Conservation (phyloP, 2,797 vertebrate genomes). For the Bradypus variegatus region DNA sequence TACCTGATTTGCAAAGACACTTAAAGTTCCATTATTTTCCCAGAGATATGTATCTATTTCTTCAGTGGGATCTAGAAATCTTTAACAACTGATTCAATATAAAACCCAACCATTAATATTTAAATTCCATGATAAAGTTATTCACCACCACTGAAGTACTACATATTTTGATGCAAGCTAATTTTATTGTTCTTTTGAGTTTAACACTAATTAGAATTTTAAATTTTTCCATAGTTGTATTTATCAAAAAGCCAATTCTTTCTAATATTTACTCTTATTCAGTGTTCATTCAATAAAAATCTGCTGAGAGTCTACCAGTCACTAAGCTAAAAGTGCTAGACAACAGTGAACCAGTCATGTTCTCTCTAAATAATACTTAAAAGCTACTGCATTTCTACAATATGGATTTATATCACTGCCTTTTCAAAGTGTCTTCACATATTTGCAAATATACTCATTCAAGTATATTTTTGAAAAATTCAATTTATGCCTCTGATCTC, state of each 20-base stretch:
- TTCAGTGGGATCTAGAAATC: slow-evolving; percentile 14
- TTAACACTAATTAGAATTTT: slow-evolving; percentile 40
- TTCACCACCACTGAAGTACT: not conserved
- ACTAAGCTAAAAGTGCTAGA: not conserved
- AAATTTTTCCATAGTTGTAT: not conserved
- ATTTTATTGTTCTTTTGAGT: slow-evolving; percentile 8
- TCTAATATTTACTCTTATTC: not conserved
- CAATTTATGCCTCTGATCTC: not conserved
- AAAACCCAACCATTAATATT: not conserved
- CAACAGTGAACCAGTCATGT: not conserved
- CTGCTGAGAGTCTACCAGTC: not conserved
- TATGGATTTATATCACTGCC: not conserved
- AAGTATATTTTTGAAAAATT: slow-evolving; percentile 8
- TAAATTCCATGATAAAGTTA: not conserved
- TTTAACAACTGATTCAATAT: slow-evolving; percentile 31
- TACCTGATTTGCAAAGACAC: slow-evolving; percentile 21
- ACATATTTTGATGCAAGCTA: slow-evolving; percentile 4
- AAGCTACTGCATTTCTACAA: not conserved
- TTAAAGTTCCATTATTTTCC: slow-evolving; percentile 20
- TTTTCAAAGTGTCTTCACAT: not conserved
- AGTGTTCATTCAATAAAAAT: slow-evolving; percentile 16
- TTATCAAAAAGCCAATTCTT: slow-evolving; percentile 14
- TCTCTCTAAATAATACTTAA: not conserved
- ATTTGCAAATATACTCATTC: not conserved
- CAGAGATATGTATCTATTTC: slow-evolving; percentile 9